Percentiles rank a stretch among this genome's conserved stretches.
These are phyloP conservation scores for Drosophila imparisetae DNA, from an alignment of 2,888 invertebrate genomes.

Conservation along the genomic window DNA sequence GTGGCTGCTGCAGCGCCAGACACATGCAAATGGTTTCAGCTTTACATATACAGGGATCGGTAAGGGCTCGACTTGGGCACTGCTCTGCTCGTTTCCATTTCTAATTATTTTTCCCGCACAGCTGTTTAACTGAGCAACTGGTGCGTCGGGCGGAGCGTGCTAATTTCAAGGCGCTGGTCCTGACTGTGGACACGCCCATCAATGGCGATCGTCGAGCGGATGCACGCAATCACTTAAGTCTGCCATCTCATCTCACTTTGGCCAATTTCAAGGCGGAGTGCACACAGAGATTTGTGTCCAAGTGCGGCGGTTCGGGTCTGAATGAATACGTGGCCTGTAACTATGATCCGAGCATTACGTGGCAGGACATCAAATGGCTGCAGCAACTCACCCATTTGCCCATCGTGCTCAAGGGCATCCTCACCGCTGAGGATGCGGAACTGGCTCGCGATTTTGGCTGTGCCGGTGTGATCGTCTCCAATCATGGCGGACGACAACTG, in stretches of 20 bases:
- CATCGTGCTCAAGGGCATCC: conserved; percentile 93
- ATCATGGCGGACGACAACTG: conserved; percentile 95
- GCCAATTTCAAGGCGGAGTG: conserved; percentile 90
- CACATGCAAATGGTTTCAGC: conserved; percentile 94
- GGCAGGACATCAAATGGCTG: conserved; percentile 95
- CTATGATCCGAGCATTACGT: conserved; percentile 92
- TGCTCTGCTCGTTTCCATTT: too few species aligned
- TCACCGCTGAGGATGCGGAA: conserved; percentile 94
- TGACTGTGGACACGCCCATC: conserved; percentile 94
- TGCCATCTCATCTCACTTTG: conserved; percentile 92
- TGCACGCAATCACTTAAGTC: conserved; percentile 91
- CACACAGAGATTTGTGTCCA: conserved; percentile 63
- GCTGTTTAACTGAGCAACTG: conserved; percentile 88
- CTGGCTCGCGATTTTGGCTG: conserved; percentile 91
- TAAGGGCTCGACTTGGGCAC: conserved; percentile 68
- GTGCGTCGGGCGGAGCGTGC: conserved; percentile 91
- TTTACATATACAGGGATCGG: conserved; percentile 95
- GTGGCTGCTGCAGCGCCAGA: conserved; percentile 91
- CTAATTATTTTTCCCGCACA: conserved; percentile 82
- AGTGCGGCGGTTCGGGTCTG: conserved; percentile 87
- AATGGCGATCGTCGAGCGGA: conserved; percentile 94
- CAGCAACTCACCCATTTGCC: conserved; percentile 91
- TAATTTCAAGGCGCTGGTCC: conserved; percentile 92
- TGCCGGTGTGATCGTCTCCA: conserved; percentile 94
- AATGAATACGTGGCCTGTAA: conserved; percentile 91